Evolutionary conservation across 2,888 invertebrate species (phyloP).

Genomic region (Arenicola marina): DNA sequence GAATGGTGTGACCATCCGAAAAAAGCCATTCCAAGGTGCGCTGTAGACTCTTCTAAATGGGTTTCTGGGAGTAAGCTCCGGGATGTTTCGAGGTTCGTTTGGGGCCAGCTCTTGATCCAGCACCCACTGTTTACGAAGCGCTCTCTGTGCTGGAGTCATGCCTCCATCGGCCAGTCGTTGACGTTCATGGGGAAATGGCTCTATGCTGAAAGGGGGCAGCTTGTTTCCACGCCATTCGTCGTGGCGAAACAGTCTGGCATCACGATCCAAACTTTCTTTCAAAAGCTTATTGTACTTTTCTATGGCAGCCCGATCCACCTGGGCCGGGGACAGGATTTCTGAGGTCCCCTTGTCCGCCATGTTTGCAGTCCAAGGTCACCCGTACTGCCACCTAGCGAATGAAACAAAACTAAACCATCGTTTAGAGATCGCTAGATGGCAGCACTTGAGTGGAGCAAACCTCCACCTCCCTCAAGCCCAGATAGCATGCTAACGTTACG

Average conservation of each 20-base stretch:
- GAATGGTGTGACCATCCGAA: too few species aligned
- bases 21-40: slow-evolving; percentile 44
- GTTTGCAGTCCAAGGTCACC: neutral
- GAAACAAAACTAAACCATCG: too few species aligned
- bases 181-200: slow-evolving; percentile 49
- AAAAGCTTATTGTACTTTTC: slow-evolving; percentile 28
- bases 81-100: slow-evolving; percentile 47
- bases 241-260: slow-evolving; percentile 26
- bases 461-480: too few species aligned
- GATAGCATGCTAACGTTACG: too few species aligned
- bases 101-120: slow-evolving; percentile 51
- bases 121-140: slow-evolving; percentile 53
- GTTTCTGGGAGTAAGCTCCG: slow-evolving; percentile 45
- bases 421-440: too few species aligned
- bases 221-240: slow-evolving; percentile 43
- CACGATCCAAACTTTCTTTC: slow-evolving; percentile 22
- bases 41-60: slow-evolving; percentile 42
- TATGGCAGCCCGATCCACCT: slow-evolving; percentile 31
- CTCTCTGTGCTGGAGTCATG: slow-evolving; percentile 54
- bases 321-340: slow-evolving; percentile 16
- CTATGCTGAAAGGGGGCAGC: slow-evolving; percentile 52
- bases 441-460: too few species aligned
- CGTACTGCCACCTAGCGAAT: too few species aligned
- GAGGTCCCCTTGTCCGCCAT: neutral
- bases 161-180: slow-evolving; percentile 41